These are phyloP conservation scores for Drosophila asahinai DNA, from an alignment of 1,140 invertebrate genomes.

Conservation along the genomic window DNA sequence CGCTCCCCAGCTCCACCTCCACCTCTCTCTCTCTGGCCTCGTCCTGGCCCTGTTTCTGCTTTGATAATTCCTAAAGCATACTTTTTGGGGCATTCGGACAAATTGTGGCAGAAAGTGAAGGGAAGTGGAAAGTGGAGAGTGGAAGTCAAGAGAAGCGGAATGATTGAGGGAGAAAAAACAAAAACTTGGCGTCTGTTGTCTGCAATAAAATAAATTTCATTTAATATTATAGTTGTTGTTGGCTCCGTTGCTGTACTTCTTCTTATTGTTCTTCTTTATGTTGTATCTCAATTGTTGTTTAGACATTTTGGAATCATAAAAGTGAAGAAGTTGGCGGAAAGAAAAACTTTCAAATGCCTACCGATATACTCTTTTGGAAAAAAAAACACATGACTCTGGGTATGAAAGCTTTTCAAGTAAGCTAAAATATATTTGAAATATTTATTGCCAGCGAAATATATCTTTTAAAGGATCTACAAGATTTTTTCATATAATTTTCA, in stretches of 20 bases:
- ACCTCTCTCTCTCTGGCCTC: not conserved
- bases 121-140: constrained; percentile 5
- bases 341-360: constrained; percentile 54
- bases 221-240: constrained; percentile 55
- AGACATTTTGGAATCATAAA: constrained; percentile 65
- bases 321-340: constrained; percentile 46
- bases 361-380: constrained; percentile 9
- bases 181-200: constrained; percentile 53
- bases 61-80: constrained; percentile 56
- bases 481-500: no score
- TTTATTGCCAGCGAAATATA: not conserved
- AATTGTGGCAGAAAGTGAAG: constrained; percentile 18
- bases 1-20: not conserved
- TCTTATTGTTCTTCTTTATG: constrained; percentile 49
- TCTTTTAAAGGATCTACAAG: not conserved
- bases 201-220: constrained; percentile 76
- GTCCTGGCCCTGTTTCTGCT: constrained; percentile 19
- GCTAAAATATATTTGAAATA: not conserved
- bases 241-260: not conserved
- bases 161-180: constrained; percentile 15
- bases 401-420: not conserved
- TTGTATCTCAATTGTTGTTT: constrained; percentile 53
- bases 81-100: constrained; percentile 31
- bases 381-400: not conserved
- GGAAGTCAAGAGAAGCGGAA: constrained; percentile 25